Base-by-base conservation (phyloP, 2,888 invertebrate species). In the Zygogramma bicolorata region DNA sequence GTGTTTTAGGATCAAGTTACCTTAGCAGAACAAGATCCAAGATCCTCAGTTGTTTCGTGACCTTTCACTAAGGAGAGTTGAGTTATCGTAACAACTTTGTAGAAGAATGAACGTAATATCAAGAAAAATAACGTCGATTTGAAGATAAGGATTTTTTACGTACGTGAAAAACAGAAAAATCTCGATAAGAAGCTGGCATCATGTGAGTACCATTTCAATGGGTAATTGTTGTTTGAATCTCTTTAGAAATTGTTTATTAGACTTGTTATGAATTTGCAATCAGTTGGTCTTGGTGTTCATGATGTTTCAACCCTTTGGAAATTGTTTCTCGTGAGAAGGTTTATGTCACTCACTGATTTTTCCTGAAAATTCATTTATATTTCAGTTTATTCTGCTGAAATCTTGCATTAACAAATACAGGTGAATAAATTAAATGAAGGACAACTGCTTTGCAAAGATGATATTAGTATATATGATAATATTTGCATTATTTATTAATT, bases 41-140 rank as follows among this genome's bases (percentile, higher is more conserved):
- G 80, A 81, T 82, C 77, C 78, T 84, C 84, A 84, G 84, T 84
- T 82, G 82, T 83, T 82, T 81, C 82, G 84, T 85, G 85, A 85
- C 85, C 85, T 85, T 84, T 84, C 81, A 76, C 76, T 74, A 67
- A 74, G 29, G 20, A 42, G 73, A 74, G 72, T 75, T 73, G 75
- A 77, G 73, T 71, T 70, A 75, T 73, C 69, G 70, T 68, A 70
- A 71, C 25, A 27, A 25, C 27, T 53, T 27, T 25, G 27, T 53
- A 20, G 1, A 46, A 22, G 46, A 46, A 63, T 63, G 25, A 46
- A 46, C 46, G 46, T 46, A 46, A 22, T 20, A 46, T 46, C n/a
- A n/a, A 53, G 53, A 53, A 13, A n/a, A 53, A n/a, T 53, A 53
- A 53, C 53, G 53, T 53, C 53, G 27, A 27, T 25, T n/a, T 27